Conservation (phyloP, 2,888 invertebrate genomes). For the Chrysodeixis includens region DNA sequence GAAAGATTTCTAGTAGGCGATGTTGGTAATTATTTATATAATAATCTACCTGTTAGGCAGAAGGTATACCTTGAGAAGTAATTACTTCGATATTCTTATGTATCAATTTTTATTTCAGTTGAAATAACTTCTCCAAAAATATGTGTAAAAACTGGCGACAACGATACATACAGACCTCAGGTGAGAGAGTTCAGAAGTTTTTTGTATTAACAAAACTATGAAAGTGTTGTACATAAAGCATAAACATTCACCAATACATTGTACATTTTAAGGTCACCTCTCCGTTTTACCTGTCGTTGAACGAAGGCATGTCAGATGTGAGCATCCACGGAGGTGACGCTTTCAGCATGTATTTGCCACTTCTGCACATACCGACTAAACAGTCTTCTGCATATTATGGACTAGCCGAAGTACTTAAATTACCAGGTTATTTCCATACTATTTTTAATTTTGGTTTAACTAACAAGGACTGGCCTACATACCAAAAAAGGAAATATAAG, state of each 20-base stretch:
- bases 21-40: conserved; percentile 89
- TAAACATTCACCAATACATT: neutral
- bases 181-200: conserved; percentile 77
- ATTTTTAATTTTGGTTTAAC: too few species aligned
- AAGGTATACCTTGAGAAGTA: too few species aligned
- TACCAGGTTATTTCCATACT: conserved; percentile 69
- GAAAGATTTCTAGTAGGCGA: conserved; percentile 92
- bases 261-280: conserved; percentile 86
- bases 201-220: neutral
- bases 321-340: conserved; percentile 88
- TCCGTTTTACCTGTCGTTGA: conserved; percentile 90
- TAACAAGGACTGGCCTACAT: too few species aligned
- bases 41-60: neutral
- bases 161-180: conserved; percentile 91
- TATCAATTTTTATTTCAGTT: conserved; percentile 87
- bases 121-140: conserved; percentile 92
- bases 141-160: conserved; percentile 86
- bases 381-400: conserved; percentile 88
- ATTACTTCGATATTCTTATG: too few species aligned
- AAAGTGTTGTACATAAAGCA: neutral
- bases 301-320: conserved; percentile 91
- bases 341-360: conserved; percentile 80
- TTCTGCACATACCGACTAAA: conserved; percentile 91
- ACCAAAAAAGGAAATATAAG: too few species aligned
- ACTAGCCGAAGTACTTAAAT: conserved; percentile 86